phyloP scores from a whole-genome alignment of 2,888 invertebrate species.

The Lamellibrachia columna region DNA sequence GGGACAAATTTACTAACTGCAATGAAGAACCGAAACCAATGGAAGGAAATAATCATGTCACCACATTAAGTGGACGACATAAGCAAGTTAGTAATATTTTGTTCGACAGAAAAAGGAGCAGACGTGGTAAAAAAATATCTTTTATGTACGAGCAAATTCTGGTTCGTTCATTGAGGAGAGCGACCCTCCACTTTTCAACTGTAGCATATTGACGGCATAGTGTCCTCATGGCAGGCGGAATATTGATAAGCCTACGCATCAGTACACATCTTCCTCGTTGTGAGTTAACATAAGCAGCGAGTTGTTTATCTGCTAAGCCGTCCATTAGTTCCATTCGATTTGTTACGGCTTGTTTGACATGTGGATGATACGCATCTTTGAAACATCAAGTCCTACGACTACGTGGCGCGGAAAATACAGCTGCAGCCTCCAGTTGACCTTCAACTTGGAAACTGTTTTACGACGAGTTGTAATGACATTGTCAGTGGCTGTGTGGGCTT shows the following conservation, averaged over 20 bases:
- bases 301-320: not conserved
- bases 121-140: not conserved
- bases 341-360: not conserved
- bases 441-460: not conserved
- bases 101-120: no score
- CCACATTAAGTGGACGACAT: no score
- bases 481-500: not conserved
- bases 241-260: not conserved
- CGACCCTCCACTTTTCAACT: not conserved
- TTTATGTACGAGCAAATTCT: not conserved
- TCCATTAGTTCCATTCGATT: not conserved
- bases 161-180: not conserved
- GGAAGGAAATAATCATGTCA: no score
- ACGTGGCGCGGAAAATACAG: not conserved
- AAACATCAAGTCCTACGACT: not conserved
- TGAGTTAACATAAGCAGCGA: not conserved
- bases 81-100: not conserved
- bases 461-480: not conserved
- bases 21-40: no score
- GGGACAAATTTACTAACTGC: no score
- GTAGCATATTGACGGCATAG: not conserved
- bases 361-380: not conserved
- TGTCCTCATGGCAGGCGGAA: not conserved
- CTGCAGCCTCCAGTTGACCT: not conserved
- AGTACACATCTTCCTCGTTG: not conserved